Base-by-base conservation (phyloP, 2,888 invertebrate genomes). In the Orthosia incerta region DNA sequence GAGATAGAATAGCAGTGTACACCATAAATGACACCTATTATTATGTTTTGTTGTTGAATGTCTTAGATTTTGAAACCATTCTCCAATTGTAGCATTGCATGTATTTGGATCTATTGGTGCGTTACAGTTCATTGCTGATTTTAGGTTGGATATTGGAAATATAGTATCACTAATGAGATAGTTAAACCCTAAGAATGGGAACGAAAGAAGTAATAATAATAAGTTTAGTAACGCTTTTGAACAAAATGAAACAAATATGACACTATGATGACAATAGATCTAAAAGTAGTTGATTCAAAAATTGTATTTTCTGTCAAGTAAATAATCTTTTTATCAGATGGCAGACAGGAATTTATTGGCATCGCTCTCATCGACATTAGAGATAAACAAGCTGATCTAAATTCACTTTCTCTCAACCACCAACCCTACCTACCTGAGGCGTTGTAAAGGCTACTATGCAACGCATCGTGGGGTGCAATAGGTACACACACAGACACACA, bases 361-460 rank as follows among this genome's bases (percentile, higher is more conserved):
- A 9, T n/a, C 18, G 16, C 1, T 51, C 5, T 2, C 4, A 9
- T 31, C 12, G 1, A 15, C 3, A 11, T 1, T 16, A 48, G 1
- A 16, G 18, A 5, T n/a, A 57, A 50, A 65, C 45, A 11, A 39
- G 0, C 55, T 0, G 12, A 12, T 18, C n/a, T 7, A 55, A 46
- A 60, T 45, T 48, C 50, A 65, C 20, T 39, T 64, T 67, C 55
- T 55, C n/a, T 48, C 1, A 31, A 45, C 55, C 26, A 80, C 68
- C 87, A 89, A 72, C 79, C 84, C 80, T 88, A 77, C 63, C 18
- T 82, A 88, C 83, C 86, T 87, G 86, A 85, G 76, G 86, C 71
- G 80, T 87, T 84, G 83, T 87, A 84, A 80, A 87, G 80, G 86
- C 87, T 84, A 88, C 85, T 85, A 80, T 85, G 79, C 86, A 86